phyloP scores from a whole-genome alignment of 1,140 invertebrate species.

The Palaemon carinicauda region DNA sequence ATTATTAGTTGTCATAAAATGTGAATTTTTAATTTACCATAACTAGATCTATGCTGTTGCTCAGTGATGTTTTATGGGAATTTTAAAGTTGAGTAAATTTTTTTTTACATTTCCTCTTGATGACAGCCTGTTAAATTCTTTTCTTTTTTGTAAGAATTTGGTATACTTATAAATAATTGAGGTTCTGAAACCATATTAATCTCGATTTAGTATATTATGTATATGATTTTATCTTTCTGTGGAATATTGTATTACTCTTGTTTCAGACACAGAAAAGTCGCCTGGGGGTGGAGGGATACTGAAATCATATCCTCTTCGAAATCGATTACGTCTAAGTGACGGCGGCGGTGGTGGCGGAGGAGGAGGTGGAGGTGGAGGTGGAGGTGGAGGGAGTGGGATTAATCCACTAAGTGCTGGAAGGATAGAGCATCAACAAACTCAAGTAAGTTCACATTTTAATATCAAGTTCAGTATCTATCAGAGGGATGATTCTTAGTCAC shows the following conservation, averaged over 20 bases:
- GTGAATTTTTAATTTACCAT: too few species aligned
- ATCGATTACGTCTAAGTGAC: slow-evolving; percentile 34
- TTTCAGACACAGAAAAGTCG: slow-evolving; percentile 43
- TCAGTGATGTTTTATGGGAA: too few species aligned
- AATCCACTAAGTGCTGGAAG: slow-evolving; percentile 18
- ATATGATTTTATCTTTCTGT: background rate
- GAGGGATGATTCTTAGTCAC: background rate
- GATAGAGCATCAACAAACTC: slow-evolving; percentile 30
- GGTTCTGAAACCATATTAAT: too few species aligned
- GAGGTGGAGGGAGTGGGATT: slow-evolving; percentile 10
- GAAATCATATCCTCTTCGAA: slow-evolving; percentile 45
- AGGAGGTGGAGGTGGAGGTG: slow-evolving; percentile 28
- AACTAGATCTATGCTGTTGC: too few species aligned
- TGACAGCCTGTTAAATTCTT: too few species aligned
- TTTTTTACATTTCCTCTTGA: too few species aligned
- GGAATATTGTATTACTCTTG: background rate
- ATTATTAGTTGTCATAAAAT: too few species aligned
- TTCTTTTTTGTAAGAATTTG: background rate
- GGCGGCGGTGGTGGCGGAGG: slow-evolving; percentile 42
- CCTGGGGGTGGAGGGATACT: slow-evolving; percentile 44
- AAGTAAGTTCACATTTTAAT: background rate
- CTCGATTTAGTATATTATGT: background rate
- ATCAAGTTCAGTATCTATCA: too few species aligned
- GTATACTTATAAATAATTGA: background rate
- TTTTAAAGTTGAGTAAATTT: too few species aligned